Base-by-base conservation (phyloP, 2,797 vertebrate species). In the Sarcoramphus papa region DNA sequence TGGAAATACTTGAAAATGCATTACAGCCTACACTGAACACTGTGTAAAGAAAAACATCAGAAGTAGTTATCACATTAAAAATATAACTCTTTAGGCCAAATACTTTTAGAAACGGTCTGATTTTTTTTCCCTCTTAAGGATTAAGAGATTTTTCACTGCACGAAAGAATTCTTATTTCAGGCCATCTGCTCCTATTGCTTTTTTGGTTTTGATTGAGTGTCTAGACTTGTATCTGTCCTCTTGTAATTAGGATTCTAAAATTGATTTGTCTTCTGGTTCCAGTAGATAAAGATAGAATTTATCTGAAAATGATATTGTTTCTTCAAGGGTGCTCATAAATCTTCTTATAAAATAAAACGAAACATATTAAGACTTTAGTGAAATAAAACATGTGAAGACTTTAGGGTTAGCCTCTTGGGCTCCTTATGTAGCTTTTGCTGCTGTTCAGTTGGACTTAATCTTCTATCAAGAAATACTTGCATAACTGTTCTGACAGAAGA, bases 241-340 rank as follows among this genome's bases (percentile, higher is more conserved):
- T 57, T 94, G 31, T 77, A 96, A 95, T 97, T 96, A 95, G 82
- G 24, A 84, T 90, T 96, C 92, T 64, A 64, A 91, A 95, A 88
- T 85, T 92, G 50, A 87, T 97, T 95, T 97, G 30, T 96, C n/a
- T 95, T 91, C 76, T 95, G 8, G 6, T 94, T 91, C 18, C 37
- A 40, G 23, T 47, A 93, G 73, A 86, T 82, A 85, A 79, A 93
- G 64, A 67, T 45, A 88, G 24, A 91, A n/a, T 79, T 89, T 96
- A 74, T 83, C 81, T 68, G 88, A 81, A 97, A 93, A 95, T 88
- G 3, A 63, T 85, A 86, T 31, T 93, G 10, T 19, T 96, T 93
- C 88, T 94, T 84, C 60, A 95, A 80, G 35, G 7, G 3, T 82
- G 27, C 73, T 77, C 10, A 51, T 85, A 74, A 51, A 50, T 91